Evolutionary conservation across 2,113 vertebrate genomes (phyloP), one percentile per base, ranked within the genome.

Genomic region (Channa argus): DNA sequence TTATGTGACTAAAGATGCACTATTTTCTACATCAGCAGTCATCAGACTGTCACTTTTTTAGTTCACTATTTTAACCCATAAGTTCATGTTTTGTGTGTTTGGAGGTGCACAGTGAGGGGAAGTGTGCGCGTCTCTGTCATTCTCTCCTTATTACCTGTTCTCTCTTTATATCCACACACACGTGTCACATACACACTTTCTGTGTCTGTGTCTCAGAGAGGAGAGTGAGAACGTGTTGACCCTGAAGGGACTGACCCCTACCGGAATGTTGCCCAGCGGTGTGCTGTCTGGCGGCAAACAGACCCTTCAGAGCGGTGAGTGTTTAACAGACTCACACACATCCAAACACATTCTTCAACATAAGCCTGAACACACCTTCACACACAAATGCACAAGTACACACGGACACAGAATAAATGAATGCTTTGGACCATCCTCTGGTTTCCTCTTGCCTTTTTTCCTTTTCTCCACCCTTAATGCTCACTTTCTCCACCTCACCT

Each of bases 211-310:
- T 79, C 56, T 60, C 87, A 95, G 95, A 86, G 95, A 95, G 92
- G 95, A 95, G 83, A 95, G 95, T 77, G 95, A 95, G 92, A 95
- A 95, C 43, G 95, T 95, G 73, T 84, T 95, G 91, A 95, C 95
- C 62, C 92, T 95, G 77, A 95, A 95, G 84, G 95, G 95, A 6
- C 79, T 95, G 84, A 95, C 95, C 41, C 95, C 95, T 1, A 95
- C 95, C 12, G 95, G 95, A 71, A 95, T 95, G 95, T 86, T 95
- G 85, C 95, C 95, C 64, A 95, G 94, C 8, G 95, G 95, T 69
- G 95, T 95, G 34, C 84, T 95, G 55, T 93, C 95, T 63, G 95
- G 95, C 65, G 95, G 95, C 65, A 95, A 95, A 65, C 94, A 95
- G 90, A 95, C 95, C 66, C 90, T 95, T 81, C 94, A 95, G 89